Percentiles rank a stretch among this genome's conserved stretches.
These are phyloP conservation scores for Penaeus monodon DNA, from an alignment of 2,888 invertebrate genomes.

Conservation along the genomic window DNA sequence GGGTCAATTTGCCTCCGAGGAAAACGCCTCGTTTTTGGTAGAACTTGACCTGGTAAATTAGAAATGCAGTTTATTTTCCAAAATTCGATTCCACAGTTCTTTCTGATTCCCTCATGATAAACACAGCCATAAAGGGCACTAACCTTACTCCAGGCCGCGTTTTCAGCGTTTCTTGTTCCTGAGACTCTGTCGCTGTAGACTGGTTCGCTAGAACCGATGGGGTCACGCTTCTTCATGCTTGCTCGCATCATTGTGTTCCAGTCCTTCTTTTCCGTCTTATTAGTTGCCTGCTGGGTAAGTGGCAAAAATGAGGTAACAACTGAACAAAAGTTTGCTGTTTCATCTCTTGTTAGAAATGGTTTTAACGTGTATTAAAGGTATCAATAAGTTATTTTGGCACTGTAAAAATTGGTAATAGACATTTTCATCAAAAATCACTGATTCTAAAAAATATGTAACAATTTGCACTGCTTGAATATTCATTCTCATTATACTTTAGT, in stretches of 20 bases:
- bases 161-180: conserved; percentile 35
- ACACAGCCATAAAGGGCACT: neutral
- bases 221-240: conserved; percentile 39
- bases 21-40: conserved; percentile 63
- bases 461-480: no score
- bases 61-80: neutral
- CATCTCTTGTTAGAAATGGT: neutral
- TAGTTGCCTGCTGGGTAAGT: neutral
- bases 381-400: no score
- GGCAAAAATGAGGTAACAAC: no score
- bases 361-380: no score
- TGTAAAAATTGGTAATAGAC: no score
- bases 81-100: neutral
- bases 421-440: no score
- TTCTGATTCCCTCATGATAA: neutral
- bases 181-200: conserved; percentile 43
- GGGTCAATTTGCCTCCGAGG: conserved; percentile 53
- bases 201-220: conserved; percentile 53
- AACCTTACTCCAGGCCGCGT: conserved; percentile 28
- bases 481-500: no score
- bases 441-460: no score
- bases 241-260: conserved; percentile 44
- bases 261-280: conserved; percentile 38
- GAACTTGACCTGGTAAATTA: conserved; percentile 55
- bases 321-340: neutral